Evolutionary conservation across 2,113 vertebrate species (phyloP), one percentile per base, ranked within the genome.

Genomic region (Bos javanicus): DNA sequence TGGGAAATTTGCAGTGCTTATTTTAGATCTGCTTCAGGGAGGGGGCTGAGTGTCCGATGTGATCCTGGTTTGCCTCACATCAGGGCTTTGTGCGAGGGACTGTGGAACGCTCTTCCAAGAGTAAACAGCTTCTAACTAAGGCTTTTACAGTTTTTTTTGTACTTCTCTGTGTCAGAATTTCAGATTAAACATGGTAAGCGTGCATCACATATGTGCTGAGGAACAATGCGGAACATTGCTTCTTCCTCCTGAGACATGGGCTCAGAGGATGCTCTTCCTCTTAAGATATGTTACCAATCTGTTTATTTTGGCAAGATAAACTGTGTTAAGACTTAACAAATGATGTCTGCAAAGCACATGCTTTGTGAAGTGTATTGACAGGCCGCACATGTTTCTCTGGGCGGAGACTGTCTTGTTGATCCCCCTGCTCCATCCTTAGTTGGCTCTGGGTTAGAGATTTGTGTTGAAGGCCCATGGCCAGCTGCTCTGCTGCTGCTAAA

Each of bases 231-330:
- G 21, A 33, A 56, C n/a, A 57, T 33, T 48, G 2, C 28, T 64
- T 19, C 52, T 87, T 36, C 64, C 76, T 91, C 54, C 85, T 82
- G 91, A 92, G 80, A 71, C n/a, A 9, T 21, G 11, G 92, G 86
- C 19, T 95, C 86, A 95, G 74, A 90, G 50, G 80, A 59, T 95
- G 39, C 56, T 90, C 26, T 95, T 97, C 94, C 92, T 88, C 30
- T 82, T 96, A 94, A 67, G 94, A 86, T 94, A 60, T 54, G 36
- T 96, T 95, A 59, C 62, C 46, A 81, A 90, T 87, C 92, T 96
- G 94, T 98, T 97, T 98, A 46, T 94, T 98, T 97, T 98, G 97
- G 94, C 97, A 97, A 97, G 94, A 87, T 93, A 98, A 92, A 98
- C 89, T 98, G 92, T 76, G 92, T 92, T 95, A 97, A 98, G 97